phyloP scores from a whole-genome alignment of 2,113 vertebrate species.

The Spheniscus mendiculus region DNA sequence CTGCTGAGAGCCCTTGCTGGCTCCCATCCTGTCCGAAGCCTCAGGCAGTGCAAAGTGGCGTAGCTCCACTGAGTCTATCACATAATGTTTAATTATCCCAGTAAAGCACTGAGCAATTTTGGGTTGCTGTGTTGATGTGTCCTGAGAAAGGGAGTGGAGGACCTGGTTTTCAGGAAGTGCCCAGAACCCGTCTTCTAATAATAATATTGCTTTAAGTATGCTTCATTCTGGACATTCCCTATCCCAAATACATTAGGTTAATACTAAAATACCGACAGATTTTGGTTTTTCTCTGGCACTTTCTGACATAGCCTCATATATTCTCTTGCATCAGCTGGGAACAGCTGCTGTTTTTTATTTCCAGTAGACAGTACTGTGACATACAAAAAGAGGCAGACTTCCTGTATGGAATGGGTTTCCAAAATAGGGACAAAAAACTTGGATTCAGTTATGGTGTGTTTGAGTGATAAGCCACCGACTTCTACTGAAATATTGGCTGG shows the following conservation, averaged over 20 bases:
- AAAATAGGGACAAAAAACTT: neutral
- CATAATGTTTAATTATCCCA: neutral
- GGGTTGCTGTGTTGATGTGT: neutral
- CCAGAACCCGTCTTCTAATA: neutral
- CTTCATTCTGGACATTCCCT: neutral
- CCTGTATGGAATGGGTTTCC: neutral
- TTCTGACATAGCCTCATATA: neutral
- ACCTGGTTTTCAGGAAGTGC: neutral
- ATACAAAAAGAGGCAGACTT: neutral
- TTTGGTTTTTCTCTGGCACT: neutral
- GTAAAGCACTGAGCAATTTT: neutral
- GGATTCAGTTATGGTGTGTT: neutral
- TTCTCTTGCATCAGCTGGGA: neutral
- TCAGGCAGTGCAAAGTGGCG: neutral
- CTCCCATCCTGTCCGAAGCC: neutral
- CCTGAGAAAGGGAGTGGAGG: neutral
- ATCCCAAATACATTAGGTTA: neutral
- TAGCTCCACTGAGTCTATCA: neutral
- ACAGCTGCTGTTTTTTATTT: neutral
- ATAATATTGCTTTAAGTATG: neutral
- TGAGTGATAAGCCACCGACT: neutral
- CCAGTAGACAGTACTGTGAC: neutral
- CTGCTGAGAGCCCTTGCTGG: neutral
- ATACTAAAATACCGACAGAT: neutral
- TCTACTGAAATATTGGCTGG: neutral